These are phyloP conservation scores for Tenthredo distinguenda DNA, from an alignment of 2,888 invertebrate species.

Conservation along the genomic window DNA sequence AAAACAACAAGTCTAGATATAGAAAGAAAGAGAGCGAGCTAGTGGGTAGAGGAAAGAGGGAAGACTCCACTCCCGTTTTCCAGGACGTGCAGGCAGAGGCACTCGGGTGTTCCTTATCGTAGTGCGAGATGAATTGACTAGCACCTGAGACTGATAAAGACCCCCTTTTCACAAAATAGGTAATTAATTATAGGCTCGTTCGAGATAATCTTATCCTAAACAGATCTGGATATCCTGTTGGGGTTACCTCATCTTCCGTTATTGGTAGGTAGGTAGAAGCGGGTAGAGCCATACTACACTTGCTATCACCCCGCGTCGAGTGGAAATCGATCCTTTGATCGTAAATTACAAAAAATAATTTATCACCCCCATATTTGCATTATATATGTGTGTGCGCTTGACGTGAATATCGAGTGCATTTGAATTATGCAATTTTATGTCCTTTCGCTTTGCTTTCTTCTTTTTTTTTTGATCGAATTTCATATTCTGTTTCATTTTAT, in stretches of 20 bases:
- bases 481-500: neutral
- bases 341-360: neutral
- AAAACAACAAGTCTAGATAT: neutral
- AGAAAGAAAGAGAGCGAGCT: neutral
- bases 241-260: slow-evolving; percentile 42
- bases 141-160: slow-evolving; percentile 37
- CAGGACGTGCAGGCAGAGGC: neutral
- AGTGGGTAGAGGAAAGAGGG: neutral
- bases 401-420: slow-evolving; percentile 8
- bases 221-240: slow-evolving; percentile 37
- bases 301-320: neutral
- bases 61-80: neutral
- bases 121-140: slow-evolving; percentile 23
- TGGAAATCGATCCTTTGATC: slow-evolving; percentile 29
- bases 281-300: neutral
- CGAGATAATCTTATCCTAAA: slow-evolving; percentile 45
- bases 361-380: neutral
- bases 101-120: slow-evolving; percentile 10
- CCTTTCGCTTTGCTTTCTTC: neutral
- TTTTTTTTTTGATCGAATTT: neutral
- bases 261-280: neutral
- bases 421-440: neutral
- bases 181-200: slow-evolving; percentile 45
- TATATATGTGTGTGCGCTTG: neutral
- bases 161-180: slow-evolving; percentile 39